A percentile compares a stretch with the other conserved stretches of the same genome.
Evolutionary conservation across 2,113 vertebrate genomes (phyloP).

Genomic region (Nyctereutes procyonoides): DNA sequence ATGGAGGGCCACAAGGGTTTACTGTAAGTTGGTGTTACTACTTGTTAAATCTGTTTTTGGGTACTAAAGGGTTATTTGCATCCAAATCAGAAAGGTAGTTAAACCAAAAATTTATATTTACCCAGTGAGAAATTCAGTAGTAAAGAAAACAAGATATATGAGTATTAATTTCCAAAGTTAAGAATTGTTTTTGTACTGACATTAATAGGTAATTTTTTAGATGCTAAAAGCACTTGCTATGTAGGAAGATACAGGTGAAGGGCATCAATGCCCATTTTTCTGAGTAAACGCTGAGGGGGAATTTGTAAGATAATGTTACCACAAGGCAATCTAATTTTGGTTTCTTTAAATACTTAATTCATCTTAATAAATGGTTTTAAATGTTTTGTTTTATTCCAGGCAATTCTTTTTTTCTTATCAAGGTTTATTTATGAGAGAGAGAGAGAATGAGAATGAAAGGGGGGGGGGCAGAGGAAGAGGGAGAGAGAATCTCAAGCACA

Average conservation of each 20-base stretch:
- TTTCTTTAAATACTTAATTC: constrained; percentile 32
- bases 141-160: constrained; percentile 46
- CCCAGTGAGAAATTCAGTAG: background rate
- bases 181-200: background rate
- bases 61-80: constrained; percentile 27
- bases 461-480: background rate
- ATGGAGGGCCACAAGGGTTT: constrained; percentile 90
- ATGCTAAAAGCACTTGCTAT: constrained; percentile 29
- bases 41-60: constrained; percentile 27
- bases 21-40: constrained; percentile 85
- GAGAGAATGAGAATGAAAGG: background rate
- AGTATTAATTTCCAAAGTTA: constrained; percentile 34
- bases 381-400: background rate
- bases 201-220: constrained; percentile 35
- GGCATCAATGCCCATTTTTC: background rate
- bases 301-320: background rate
- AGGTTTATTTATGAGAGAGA: background rate
- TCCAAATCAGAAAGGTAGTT: constrained; percentile 21
- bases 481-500: background rate
- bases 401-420: background rate
- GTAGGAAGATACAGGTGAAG: background rate
- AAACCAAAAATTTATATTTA: constrained; percentile 40
- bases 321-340: background rate
- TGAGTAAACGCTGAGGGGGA: background rate
- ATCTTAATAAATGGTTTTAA: background rate